Evolutionary conservation across 1,140 invertebrate genomes (phyloP).

Genomic region (silkworm (Bombyx mori)): DNA sequence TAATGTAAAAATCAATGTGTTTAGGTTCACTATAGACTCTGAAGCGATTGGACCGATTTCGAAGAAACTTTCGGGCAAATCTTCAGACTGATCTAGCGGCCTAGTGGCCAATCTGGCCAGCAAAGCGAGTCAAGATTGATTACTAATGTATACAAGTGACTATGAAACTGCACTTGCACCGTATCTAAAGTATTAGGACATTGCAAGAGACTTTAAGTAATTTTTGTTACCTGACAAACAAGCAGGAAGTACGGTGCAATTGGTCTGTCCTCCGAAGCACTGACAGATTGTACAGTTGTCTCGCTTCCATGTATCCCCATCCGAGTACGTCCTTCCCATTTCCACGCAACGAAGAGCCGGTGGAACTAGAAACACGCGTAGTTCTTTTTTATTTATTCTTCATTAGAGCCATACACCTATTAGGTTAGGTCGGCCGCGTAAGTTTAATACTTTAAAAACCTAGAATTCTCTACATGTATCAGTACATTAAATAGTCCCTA

Average conservation of each 20-base stretch:
- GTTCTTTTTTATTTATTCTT: too few relatives aligned
- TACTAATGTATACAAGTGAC: too few relatives aligned
- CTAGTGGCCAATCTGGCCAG: too few relatives aligned
- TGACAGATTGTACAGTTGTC: slow-evolving; percentile 77
- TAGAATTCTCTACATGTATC: not conserved
- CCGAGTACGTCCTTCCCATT: slow-evolving; percentile 63
- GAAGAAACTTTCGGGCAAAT: too few relatives aligned
- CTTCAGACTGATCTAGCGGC: too few relatives aligned
- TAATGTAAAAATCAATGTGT: too few relatives aligned
- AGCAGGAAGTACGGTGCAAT: slow-evolving; percentile 63
- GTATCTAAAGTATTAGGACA: not conserved
- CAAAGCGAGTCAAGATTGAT: too few relatives aligned
- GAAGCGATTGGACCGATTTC: too few relatives aligned
- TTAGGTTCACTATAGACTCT: too few relatives aligned
- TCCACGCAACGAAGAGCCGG: slow-evolving; percentile 35
- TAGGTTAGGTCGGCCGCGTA: too few relatives aligned
- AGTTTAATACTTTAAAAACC: too few relatives aligned
- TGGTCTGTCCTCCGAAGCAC: slow-evolving; percentile 72
- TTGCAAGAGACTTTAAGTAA: not conserved
- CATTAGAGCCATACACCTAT: too few relatives aligned
- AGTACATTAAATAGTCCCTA: not conserved
- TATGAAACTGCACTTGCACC: not conserved
- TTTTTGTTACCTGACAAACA: slow-evolving; percentile 32
- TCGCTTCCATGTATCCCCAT: slow-evolving; percentile 76
- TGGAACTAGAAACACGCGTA: slow-evolving; percentile 11